phyloP scores from a whole-genome alignment of 1,140 invertebrate species.

The Scaptomyza montana region DNA sequence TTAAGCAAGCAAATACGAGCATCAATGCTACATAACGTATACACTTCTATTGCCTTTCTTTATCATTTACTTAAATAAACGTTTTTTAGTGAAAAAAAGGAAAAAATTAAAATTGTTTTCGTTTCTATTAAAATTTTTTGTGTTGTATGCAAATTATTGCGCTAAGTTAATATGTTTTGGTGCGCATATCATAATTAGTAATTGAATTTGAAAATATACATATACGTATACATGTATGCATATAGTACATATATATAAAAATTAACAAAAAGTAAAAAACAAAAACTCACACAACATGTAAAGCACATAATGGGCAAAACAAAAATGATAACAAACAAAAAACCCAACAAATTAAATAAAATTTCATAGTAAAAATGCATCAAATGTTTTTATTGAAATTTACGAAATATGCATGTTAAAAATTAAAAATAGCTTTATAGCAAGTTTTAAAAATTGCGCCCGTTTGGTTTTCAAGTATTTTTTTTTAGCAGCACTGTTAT shows the following conservation, averaged over 20 bases:
- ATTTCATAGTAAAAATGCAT: conserved; percentile 65
- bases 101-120: conserved; percentile 8
- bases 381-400: not conserved
- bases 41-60: conserved; percentile 77
- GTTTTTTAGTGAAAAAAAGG: conserved; percentile 54
- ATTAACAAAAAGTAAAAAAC: conserved; percentile 27
- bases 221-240: conserved; percentile 54
- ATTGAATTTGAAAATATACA: conserved; percentile 59
- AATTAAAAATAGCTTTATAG: not conserved
- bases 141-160: conserved; percentile 41
- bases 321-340: conserved; percentile 48
- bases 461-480: not conserved
- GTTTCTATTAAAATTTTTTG: conserved; percentile 27
- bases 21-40: conserved; percentile 66
- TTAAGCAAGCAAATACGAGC: conserved; percentile 62
- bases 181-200: conserved; percentile 76
- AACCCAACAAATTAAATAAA: conserved; percentile 69
- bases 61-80: conserved; percentile 76
- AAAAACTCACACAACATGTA: conserved; percentile 73
- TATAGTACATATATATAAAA: conserved; percentile 41
- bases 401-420: not conserved
- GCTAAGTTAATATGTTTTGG: conserved; percentile 63
- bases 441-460: not conserved
- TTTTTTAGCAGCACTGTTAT: not conserved
- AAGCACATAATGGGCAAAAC: conserved; percentile 75